Percentiles rank a stretch among this genome's conserved stretches.
Evolutionary conservation across 1,140 invertebrate genomes (phyloP).

Genomic region (Leptinotarsa defecta): DNA sequence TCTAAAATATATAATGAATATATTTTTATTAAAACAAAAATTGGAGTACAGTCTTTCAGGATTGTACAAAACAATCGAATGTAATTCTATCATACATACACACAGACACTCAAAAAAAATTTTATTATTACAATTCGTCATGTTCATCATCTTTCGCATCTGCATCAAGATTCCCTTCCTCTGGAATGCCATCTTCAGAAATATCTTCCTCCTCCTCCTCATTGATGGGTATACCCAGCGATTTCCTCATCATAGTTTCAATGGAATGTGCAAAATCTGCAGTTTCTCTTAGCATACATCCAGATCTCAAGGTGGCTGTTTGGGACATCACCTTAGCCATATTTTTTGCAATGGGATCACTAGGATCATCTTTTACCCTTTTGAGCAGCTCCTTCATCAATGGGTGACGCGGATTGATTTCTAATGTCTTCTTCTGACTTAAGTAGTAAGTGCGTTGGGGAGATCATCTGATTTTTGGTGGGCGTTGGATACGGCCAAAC

Average conservation of each 20-base stretch:
- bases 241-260: constrained; percentile 83
- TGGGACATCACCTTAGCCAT: constrained; percentile 93
- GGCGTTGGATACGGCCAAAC: constrained; percentile 90
- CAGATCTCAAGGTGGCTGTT: constrained; percentile 88
- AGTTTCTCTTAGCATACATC: constrained; percentile 87
- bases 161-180: constrained; percentile 52
- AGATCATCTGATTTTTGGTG: constrained; percentile 96
- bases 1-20: neutral
- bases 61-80: neutral
- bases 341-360: constrained; percentile 81
- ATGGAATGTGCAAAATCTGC: constrained; percentile 84
- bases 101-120: neutral
- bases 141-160: constrained; percentile 55
- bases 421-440: constrained; percentile 95
- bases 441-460: constrained; percentile 89
- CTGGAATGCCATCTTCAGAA: constrained; percentile 58
- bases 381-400: constrained; percentile 88
- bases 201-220: constrained; percentile 66
- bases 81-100: neutral
- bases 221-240: constrained; percentile 79
- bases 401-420: constrained; percentile 97
- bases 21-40: constrained; percentile 4
- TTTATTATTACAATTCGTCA: constrained; percentile 56
- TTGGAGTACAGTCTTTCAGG: neutral
- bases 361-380: constrained; percentile 78